Evolutionary conservation across 2,888 invertebrate species (phyloP), one percentile per base, ranked within the genome.

Genomic region (Augochlorella aurata): DNA sequence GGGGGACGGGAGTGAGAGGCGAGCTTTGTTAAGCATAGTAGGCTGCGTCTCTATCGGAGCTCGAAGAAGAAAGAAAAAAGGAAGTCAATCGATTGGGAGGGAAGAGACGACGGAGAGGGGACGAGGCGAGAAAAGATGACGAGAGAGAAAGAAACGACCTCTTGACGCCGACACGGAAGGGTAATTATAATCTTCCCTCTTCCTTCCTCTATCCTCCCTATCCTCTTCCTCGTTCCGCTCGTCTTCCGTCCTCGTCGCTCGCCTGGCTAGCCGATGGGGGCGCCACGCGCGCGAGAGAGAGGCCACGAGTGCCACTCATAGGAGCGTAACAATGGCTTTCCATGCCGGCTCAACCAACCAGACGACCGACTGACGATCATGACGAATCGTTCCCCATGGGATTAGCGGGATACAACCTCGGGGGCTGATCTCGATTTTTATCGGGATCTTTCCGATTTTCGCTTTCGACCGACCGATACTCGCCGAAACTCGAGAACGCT

Each of bases 311-410:
- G 85, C 83, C 89, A 88, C 84, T 88, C 87, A 83, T 85, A 89
- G 86, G 85, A 90, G 89, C 91, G 90, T 90, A 90, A 91, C 90
- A 91, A 90, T 90, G 91, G 91, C 90, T 90, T 89, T 89, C 86
- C 90, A 85, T 86, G 88, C 83, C 85, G 89, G 82, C 87, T 89
- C 89, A 85, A 89, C 89, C 88, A 89, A 89, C 85, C 89, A 85
- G 88, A 82, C 88, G 85, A 89, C 80, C 78, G 88, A 83, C 83
- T 82, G 87, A 89, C 87, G 83, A 88, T 89, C 88, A 84, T 86
- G 82, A 88, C 89, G 87, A 87, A 88, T 89, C 85, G 79, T 87
- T 88, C 83, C 81, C 87, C 58, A 69, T 74, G 69, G 86, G 87
- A 83, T 88, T 83, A 88, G 74, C 74, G 77, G 75, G 74, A 73